phyloP scores from a whole-genome alignment of 2,113 vertebrate species.

The Oenanthe oenanthe region DNA sequence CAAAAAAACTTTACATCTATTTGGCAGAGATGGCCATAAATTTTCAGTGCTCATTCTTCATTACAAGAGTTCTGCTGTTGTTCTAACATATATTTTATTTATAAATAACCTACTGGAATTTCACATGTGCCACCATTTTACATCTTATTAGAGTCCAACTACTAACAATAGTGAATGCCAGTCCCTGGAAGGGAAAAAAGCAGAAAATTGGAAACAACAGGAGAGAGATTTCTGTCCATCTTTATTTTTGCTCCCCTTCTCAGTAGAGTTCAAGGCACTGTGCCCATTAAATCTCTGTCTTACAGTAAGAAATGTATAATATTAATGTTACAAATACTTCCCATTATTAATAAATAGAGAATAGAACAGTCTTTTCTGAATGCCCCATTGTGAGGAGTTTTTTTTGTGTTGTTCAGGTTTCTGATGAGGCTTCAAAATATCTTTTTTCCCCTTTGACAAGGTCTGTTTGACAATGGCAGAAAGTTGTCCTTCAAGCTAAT shows the following conservation, averaged over 20 bases:
- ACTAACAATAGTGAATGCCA: background rate
- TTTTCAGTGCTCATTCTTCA: background rate
- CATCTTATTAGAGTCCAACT: background rate
- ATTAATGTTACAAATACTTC: background rate
- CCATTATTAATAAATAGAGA: background rate
- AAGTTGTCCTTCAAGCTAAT: slow-evolving; percentile 27
- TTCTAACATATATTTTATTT: background rate
- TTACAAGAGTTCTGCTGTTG: background rate
- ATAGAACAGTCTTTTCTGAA: background rate
- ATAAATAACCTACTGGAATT: background rate
- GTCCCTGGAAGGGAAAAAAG: background rate
- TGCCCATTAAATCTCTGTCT: background rate
- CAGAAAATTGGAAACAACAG: background rate
- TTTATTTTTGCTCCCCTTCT: background rate
- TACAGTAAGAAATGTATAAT: background rate
- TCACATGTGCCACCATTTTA: background rate
- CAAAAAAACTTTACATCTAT: background rate
- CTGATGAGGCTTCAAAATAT: background rate
- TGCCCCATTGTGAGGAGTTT: background rate
- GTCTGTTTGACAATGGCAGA: background rate
- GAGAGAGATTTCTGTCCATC: background rate
- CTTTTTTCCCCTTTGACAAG: slow-evolving; percentile 9
- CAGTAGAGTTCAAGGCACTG: background rate
- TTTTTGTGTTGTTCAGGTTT: background rate
- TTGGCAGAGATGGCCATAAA: background rate